Percentiles rank a stretch among this genome's conserved stretches.
These are phyloP conservation scores for Xyrauchen texanus DNA, from an alignment of 2,113 vertebrate genomes.

Conservation along the genomic window DNA sequence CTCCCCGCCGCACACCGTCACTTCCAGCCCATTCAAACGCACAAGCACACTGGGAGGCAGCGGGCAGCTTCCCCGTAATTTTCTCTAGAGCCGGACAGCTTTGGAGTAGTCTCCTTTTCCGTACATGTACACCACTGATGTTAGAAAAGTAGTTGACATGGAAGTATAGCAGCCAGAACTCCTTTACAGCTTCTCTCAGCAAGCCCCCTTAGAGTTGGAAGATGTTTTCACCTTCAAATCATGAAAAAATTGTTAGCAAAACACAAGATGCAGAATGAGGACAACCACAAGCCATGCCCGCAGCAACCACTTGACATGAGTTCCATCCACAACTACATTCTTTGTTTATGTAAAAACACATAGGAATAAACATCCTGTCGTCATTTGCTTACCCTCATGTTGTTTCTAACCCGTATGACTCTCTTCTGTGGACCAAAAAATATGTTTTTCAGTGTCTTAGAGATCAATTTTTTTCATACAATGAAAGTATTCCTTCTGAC, in stretches of 20 bases:
- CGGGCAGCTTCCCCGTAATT: slow-evolving; percentile 41
- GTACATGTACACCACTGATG: neutral
- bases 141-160: neutral
- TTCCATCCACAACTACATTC: neutral
- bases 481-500: too few species aligned
- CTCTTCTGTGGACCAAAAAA: too few species aligned
- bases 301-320: slow-evolving; percentile 2
- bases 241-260: slow-evolving; percentile 4
- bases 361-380: neutral
- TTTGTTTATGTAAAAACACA: neutral
- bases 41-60: slow-evolving; percentile 58
- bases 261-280: too few species aligned
- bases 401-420: too few species aligned
- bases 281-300: neutral
- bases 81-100: slow-evolving; percentile 35
- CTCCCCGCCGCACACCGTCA: slow-evolving; percentile 55
- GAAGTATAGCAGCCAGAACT: neutral
- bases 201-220: slow-evolving; percentile 9
- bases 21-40: slow-evolving; percentile 47
- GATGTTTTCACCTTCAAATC: slow-evolving; percentile 13
- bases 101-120: slow-evolving; percentile 2
- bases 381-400: too few species aligned
- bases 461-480: too few species aligned
- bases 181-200: slow-evolving; percentile 18
- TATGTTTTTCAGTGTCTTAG: too few species aligned